A percentile compares a stretch with the other conserved stretches of the same genome.
phyloP scores from a whole-genome alignment of 1,140 invertebrate species.

The Formica selysi region DNA sequence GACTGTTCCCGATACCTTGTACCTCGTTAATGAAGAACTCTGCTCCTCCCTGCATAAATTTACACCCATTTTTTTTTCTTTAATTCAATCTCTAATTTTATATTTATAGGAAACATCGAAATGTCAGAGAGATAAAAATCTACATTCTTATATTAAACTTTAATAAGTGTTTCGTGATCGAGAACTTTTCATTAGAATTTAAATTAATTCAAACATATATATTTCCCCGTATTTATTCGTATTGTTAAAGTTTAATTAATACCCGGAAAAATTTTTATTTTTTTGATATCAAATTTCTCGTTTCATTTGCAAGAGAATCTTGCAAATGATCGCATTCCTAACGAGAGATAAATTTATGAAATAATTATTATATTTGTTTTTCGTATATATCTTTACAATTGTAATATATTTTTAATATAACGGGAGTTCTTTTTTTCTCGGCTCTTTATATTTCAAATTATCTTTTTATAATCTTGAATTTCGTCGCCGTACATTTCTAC shows the following conservation, averaged over 20 bases:
- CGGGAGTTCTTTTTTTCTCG: background rate
- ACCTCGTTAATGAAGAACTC: constrained; percentile 9
- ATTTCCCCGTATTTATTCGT: background rate
- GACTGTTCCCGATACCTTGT: constrained; percentile 27
- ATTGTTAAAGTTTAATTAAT: background rate
- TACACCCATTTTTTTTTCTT: background rate
- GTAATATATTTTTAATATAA: background rate
- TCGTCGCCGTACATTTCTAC: background rate
- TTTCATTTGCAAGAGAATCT: background rate
- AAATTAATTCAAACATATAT: background rate
- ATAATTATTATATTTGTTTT: background rate
- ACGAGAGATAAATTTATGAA: background rate
- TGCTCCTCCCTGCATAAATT: constrained; percentile 21
- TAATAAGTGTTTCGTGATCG: background rate
- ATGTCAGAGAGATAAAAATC: background rate
- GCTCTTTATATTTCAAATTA: background rate
- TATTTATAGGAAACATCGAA: background rate
- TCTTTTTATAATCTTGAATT: constrained; percentile 7
- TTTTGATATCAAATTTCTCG: background rate
- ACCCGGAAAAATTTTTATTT: background rate
- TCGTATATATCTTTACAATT: background rate
- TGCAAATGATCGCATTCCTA: too few species aligned
- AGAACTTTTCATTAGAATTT: background rate
- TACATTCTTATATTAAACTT: background rate
- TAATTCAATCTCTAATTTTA: background rate